Conservation (phyloP, 2,797 vertebrate species). For the Falco rusticolus region DNA sequence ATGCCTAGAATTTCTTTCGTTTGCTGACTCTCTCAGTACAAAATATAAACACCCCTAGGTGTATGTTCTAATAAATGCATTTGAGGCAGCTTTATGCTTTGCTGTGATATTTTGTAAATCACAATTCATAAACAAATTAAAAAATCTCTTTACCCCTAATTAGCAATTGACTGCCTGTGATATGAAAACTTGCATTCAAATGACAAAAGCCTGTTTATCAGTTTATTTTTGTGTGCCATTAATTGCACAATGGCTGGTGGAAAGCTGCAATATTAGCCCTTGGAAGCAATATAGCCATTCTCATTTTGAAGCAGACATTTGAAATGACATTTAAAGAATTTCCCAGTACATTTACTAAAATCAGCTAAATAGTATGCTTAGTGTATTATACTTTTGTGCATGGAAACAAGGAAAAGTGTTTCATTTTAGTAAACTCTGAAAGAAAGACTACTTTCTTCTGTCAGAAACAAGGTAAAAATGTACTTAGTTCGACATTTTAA, state of each 20-base stretch:
- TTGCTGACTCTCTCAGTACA: neutral
- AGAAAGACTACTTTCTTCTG: slow-evolving; percentile 22
- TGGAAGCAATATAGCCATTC: neutral
- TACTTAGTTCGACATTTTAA: slow-evolving; percentile 29
- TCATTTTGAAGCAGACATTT: slow-evolving; percentile 3
- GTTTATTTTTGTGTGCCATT: neutral
- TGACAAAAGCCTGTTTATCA: neutral
- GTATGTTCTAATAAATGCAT: neutral
- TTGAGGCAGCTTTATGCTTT: neutral
- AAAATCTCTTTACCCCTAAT: neutral
- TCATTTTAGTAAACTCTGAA: slow-evolving; percentile 16
- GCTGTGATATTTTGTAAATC: neutral
- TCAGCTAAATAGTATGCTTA: neutral
- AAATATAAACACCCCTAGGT: neutral
- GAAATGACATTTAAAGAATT: slow-evolving; percentile 48
- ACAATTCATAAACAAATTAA: neutral
- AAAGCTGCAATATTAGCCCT: neutral
- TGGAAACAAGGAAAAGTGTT: slow-evolving; percentile 7
- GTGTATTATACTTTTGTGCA: neutral
- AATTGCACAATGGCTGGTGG: neutral
- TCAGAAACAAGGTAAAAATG: slow-evolving; percentile 29
- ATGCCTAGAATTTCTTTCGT: neutral
- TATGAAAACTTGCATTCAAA: neutral
- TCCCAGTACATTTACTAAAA: slow-evolving; percentile 9
- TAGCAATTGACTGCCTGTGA: neutral